Percentiles rank a stretch among this genome's conserved stretches.
phyloP scores from a whole-genome alignment of 2,888 invertebrate species.

The Diaphora mendica region DNA sequence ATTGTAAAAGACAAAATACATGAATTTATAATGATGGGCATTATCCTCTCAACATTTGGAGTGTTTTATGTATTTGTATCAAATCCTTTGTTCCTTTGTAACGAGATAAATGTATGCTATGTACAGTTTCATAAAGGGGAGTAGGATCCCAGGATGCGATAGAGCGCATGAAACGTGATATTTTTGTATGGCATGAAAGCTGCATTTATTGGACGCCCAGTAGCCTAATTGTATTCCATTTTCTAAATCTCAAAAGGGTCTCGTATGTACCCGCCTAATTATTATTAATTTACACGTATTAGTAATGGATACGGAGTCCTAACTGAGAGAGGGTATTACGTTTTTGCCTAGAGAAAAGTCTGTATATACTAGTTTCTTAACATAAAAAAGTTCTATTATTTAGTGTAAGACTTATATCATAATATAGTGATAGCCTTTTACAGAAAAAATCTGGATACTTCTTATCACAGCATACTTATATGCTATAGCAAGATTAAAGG shows the following conservation, averaged over 20 bases:
- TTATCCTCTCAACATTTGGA: slow-evolving; percentile 83
- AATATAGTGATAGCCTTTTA: background rate
- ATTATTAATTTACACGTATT: slow-evolving; percentile 41
- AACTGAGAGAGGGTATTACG: background rate
- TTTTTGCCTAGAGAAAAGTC: background rate
- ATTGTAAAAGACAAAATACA: slow-evolving; percentile 85
- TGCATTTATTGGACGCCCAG: slow-evolving; percentile 69
- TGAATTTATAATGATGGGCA: slow-evolving; percentile 86
- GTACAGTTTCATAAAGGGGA: slow-evolving; percentile 74
- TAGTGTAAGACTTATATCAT: background rate
- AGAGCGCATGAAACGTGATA: slow-evolving; percentile 80
- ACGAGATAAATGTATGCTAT: slow-evolving; percentile 75
- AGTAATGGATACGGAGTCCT: slow-evolving; percentile 36
- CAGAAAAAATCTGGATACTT: background rate
- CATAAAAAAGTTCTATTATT: background rate
- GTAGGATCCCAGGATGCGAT: slow-evolving; percentile 75
- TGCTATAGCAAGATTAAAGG: background rate
- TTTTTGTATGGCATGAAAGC: slow-evolving; percentile 74
- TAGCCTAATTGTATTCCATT: slow-evolving; percentile 59
- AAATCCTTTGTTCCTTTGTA: slow-evolving; percentile 82
- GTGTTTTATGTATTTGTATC: slow-evolving; percentile 85
- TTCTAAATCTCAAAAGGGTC: slow-evolving; percentile 53
- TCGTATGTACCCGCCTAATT: slow-evolving; percentile 37
- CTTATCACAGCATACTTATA: background rate
- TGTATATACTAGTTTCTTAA: background rate